phyloP scores from a whole-genome alignment of 2,797 vertebrate species.

The Smutsia gigantea region DNA sequence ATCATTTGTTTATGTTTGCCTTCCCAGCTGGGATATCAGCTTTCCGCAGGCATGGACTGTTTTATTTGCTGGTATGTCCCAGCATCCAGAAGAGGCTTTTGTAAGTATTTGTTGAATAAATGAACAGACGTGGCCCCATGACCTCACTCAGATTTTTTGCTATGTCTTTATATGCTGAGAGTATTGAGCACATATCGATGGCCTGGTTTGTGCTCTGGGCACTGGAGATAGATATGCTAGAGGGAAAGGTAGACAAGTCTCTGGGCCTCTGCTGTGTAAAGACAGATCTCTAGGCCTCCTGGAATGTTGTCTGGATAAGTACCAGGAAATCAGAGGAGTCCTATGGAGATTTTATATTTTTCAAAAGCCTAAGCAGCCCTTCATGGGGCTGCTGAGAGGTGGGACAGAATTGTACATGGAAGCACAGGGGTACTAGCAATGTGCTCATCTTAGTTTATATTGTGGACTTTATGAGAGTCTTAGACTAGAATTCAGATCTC shows the following conservation, averaged over 20 bases:
- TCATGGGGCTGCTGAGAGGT: neutral
- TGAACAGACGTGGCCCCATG: neutral
- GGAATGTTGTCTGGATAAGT: neutral
- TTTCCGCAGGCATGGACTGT: neutral
- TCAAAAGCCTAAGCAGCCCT: neutral
- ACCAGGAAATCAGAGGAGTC: neutral
- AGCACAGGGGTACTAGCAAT: neutral
- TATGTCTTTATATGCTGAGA: neutral
- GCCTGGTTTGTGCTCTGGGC: neutral
- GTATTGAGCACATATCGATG: neutral
- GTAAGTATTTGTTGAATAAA: slow-evolving; percentile 40
- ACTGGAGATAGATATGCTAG: neutral
- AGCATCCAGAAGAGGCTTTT: neutral
- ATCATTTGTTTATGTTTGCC: neutral
- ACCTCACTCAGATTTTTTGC: neutral
- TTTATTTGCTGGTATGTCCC: neutral
- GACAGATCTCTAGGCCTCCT: too few species aligned
- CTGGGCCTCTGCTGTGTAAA: neutral
- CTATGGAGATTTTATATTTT: neutral
- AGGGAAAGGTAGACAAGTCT: neutral
- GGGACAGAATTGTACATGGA: neutral
- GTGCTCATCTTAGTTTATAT: neutral
- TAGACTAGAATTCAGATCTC: neutral
- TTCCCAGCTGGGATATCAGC: neutral
- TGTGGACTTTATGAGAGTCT: neutral